phyloP scores from a whole-genome alignment of 2,113 vertebrate species.

The Dipodomys ordii region DNA sequence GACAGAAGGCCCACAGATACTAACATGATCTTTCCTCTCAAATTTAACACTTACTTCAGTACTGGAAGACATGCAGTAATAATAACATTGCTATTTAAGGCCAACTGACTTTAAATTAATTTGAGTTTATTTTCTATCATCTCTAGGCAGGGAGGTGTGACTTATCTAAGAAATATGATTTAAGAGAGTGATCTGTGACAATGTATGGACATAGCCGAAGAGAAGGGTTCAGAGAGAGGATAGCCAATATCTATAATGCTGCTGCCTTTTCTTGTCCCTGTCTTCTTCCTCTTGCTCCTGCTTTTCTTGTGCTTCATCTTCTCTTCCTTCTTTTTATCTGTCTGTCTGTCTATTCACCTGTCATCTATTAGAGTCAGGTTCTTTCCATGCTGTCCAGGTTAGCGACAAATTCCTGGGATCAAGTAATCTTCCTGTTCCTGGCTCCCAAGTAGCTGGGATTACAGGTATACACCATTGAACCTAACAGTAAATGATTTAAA shows the following conservation, averaged over 20 bases:
- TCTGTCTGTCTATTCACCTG: not conserved
- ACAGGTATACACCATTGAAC: not conserved
- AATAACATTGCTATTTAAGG: no score
- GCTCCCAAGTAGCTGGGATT: no score
- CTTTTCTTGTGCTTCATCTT: not conserved
- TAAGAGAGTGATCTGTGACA: slow-evolving; percentile 6
- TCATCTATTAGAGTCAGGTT: not conserved
- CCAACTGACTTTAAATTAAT: not conserved
- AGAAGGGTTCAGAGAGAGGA: not conserved
- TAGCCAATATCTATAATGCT: not conserved
- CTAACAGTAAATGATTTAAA: no score
- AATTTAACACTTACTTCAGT: not conserved
- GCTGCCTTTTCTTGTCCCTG: not conserved
- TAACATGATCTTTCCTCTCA: not conserved
- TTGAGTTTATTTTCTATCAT: not conserved
- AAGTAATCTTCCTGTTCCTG: not conserved
- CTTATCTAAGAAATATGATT: not conserved
- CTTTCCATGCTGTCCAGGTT: not conserved
- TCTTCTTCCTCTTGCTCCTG: not conserved
- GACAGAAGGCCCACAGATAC: not conserved
- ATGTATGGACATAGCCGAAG: not conserved
- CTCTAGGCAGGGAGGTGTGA: not conserved
- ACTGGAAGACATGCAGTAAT: not conserved
- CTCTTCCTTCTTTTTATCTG: not conserved
- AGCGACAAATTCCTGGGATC: not conserved